These are phyloP conservation scores for Erythrolamprus reginae DNA, from an alignment of 2,113 vertebrate genomes.

Conservation along the genomic window DNA sequence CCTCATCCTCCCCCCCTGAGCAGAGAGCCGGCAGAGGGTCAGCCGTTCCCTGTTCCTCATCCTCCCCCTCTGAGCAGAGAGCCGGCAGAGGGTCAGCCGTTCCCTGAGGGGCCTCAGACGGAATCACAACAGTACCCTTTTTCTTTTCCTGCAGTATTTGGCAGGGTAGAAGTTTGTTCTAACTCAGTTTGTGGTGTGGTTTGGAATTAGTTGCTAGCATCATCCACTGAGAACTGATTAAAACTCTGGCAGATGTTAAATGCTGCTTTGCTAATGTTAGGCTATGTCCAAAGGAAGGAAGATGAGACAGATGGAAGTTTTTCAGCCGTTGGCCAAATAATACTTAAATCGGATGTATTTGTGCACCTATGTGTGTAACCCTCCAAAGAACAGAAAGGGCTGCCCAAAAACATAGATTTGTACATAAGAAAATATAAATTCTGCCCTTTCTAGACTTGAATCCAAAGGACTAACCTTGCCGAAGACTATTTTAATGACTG, in stretches of 20 bases:
- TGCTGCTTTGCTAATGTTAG: not conserved
- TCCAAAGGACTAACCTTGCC: not conserved
- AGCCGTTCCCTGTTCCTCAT: too few relatives aligned
- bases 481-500: not conserved
- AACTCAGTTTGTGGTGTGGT: not conserved
- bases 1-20: too few relatives aligned
- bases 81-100: too few relatives aligned
- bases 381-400: not conserved
- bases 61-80: too few relatives aligned
- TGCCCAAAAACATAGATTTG: not conserved
- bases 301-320: constrained; percentile 1
- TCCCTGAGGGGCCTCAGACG: too few relatives aligned
- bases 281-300: not conserved
- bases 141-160: not conserved
- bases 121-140: too few relatives aligned
- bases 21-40: too few relatives aligned
- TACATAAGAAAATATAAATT: too few relatives aligned
- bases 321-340: not conserved
- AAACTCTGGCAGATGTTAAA: not conserved
- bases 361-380: not conserved
- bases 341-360: not conserved
- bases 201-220: not conserved
- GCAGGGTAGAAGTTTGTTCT: not conserved
- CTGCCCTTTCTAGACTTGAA: not conserved
- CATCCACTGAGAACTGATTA: constrained; percentile 4